Base-by-base conservation (phyloP, 1,140 invertebrate genomes). In the Theocolax elegans region DNA sequence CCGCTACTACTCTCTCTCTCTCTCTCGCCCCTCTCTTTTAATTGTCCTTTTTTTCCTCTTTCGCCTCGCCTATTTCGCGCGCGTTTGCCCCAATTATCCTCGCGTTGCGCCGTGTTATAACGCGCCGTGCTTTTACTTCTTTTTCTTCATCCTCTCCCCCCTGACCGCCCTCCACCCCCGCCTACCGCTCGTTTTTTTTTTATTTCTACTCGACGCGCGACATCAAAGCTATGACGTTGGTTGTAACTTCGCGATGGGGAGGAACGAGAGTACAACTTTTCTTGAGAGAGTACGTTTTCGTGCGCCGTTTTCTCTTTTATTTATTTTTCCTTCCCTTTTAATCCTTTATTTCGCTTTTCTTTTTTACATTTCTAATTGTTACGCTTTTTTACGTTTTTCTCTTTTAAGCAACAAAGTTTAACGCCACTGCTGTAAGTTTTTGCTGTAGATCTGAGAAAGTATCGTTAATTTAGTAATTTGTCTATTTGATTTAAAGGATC, bases 61-160 rank as follows among this genome's bases (percentile, higher is more conserved):
- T 21, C 8, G 7, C 29, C 23, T 7, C n/a, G 7, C 29, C 17
- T 35, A 49, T 17, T 58, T 59, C 56, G 8, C 15, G 29, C 46
- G 42, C 49, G 35, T 54, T 65, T 65, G 60, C 21, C 60, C 60
- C 68, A 71, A 71, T 71, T 64, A 70, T 64, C 59, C 67, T n/a
- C 48, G 38, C 29, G 56, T 44, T 49, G 12, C 17, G 46, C 13
- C 13, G 38, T 54, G 42, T 58, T 67, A n/a, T 59, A 54, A 54
- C 38, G 40, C 49, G 49, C 21, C 44, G 44, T 19, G 31, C 21
- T 15, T 35, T 13, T 62, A 29, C 19, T 19, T 48, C 19, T 48
- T 48, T 48, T 17, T 58, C 40, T 58, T 38, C 10, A 13, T 10
- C 42, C 10, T 40, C 4, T 42, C n/a, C 35, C 23, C 17, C 19